phyloP scores from a whole-genome alignment of 2,797 vertebrate genomes.

The Darevskia nairensis region DNA sequence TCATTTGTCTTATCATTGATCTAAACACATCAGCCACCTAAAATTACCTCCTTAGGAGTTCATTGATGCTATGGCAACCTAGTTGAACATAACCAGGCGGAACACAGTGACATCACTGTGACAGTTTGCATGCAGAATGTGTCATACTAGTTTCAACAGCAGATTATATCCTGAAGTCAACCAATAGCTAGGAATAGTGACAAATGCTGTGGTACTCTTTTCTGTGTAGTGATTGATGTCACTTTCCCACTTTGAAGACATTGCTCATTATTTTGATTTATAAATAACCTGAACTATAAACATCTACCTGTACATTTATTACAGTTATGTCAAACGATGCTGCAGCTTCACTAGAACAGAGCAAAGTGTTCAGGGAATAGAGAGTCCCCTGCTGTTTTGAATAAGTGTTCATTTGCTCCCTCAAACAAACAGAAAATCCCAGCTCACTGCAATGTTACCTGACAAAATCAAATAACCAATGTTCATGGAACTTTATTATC shows the following conservation, averaged over 20 bases:
- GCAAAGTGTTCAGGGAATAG: neutral
- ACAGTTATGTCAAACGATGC: neutral
- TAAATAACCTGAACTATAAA: neutral
- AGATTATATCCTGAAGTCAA: neutral
- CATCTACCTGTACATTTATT: neutral
- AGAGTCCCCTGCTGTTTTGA: neutral
- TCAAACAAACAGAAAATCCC: neutral
- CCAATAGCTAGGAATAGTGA: neutral
- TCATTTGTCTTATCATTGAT: neutral
- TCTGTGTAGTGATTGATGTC: neutral
- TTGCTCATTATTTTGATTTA: neutral
- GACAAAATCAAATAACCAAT: neutral
- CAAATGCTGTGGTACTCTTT: neutral
- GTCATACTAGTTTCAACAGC: neutral
- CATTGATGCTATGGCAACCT: neutral
- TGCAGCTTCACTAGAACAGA: neutral
- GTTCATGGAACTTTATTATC: neutral
- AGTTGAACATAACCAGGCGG: neutral
- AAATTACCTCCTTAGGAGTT: neutral
- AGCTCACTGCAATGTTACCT: neutral
- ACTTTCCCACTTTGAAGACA: neutral
- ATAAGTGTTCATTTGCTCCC: neutral
- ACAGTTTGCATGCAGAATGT: neutral
- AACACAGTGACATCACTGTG: conserved; percentile 8
- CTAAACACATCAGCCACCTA: neutral